Base-by-base conservation (phyloP, 2,888 invertebrate species). In the Drosophila mimetica region DNA sequence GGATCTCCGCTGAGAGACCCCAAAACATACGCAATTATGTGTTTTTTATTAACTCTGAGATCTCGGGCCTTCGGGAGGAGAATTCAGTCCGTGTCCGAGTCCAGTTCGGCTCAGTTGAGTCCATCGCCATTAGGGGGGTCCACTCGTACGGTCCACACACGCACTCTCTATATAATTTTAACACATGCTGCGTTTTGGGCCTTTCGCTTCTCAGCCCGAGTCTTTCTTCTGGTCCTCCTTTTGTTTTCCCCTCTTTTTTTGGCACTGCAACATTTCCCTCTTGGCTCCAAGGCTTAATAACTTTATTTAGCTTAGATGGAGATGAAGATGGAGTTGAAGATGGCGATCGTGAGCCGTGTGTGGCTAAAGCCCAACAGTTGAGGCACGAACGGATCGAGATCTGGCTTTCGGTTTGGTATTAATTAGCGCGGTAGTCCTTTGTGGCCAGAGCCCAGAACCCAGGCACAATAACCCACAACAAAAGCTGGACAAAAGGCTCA, bases 161-260 rank as follows among this genome's bases (percentile, higher is more conserved):
- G 88, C 82, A 87, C 82, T 85, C 82, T 87, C 88, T 83, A 83
- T 87, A 83, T 83, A 87, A 83, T 83, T 87, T 83, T 83, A 83
- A 83, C 82, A 83, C 82, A 83, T 83, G 82, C 82, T 87, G 82
- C 67, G 82, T 85, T 87, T 83, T 82, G 58, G 74, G 69, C 61
- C 51, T 76, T 80, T 74, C 77, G 42, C 61, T 53, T 66, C 34
- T n/a, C 25, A 48, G 57, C 28, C 16, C 9, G 11, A 9, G 20
- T 30, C 64, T 66, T 52, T 51, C 66, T 11, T 50, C 28, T 18
- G 44, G 6, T 30, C 8, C 18, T 48, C 13, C 50, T 22, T 25
- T 51, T 42, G 4, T 34, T 67, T 48, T 34, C 20, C 22, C n/a
- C 6, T 14, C 42, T 44, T 57, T 60, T 86, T 86, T 86, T 80